phyloP scores from a whole-genome alignment of 1,140 invertebrate genomes.

The Nephila pilipes region DNA sequence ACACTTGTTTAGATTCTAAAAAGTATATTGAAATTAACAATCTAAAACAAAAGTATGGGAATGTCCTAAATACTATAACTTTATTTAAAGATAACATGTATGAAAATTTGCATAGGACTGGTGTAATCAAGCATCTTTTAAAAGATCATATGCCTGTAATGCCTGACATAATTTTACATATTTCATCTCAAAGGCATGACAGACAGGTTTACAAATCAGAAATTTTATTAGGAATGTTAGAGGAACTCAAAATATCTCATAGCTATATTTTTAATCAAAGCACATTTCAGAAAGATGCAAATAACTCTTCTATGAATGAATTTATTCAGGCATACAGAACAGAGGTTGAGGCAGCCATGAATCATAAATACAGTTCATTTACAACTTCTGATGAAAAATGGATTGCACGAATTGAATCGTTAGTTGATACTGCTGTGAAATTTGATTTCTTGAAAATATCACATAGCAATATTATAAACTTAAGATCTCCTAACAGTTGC shows the following conservation, averaged over 20 bases:
- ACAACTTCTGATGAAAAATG: constrained; percentile 17
- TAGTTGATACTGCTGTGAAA: constrained; percentile 56
- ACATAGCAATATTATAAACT: constrained; percentile 23
- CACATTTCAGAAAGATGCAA: background rate
- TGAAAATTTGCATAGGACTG: background rate
- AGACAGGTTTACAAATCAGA: background rate
- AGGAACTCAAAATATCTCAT: background rate
- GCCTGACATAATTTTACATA: constrained; percentile 47
- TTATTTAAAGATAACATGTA: background rate
- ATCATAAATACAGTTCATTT: constrained; percentile 33
- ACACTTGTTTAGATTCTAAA: background rate
- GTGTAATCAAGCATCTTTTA: constrained; percentile 20
- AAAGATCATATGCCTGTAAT: background rate
- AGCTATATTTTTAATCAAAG: constrained; percentile 55
- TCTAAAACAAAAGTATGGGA: constrained; percentile 54
- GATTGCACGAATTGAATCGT: constrained; percentile 10
- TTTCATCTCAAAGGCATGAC: background rate
- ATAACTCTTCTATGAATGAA: background rate
- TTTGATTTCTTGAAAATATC: constrained; percentile 52
- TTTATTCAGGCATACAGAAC: background rate
- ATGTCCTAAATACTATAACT: constrained; percentile 40
- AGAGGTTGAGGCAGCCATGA: constrained; percentile 46
- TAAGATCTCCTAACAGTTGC: background rate
- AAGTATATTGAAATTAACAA: background rate
- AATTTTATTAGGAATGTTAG: constrained; percentile 48